These are phyloP conservation scores for Amphipoea oculea DNA, from an alignment of 2,888 invertebrate species.

Conservation along the genomic window DNA sequence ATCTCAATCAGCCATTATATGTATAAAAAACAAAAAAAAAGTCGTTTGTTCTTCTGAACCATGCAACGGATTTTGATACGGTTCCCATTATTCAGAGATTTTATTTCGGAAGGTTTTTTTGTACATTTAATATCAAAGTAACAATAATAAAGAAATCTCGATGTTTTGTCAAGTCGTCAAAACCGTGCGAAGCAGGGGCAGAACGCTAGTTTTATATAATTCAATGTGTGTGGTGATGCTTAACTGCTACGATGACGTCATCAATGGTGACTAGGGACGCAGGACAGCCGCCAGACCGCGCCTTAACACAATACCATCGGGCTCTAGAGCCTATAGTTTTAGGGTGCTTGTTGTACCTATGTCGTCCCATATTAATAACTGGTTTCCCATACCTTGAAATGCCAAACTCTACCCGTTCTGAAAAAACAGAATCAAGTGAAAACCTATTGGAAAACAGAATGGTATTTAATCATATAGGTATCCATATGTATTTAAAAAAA, in stretches of 20 bases:
- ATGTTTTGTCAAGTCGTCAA: background rate
- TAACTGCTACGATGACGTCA: constrained; percentile 21
- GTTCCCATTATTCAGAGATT: background rate
- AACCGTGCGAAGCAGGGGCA: background rate
- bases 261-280: constrained; percentile 48
- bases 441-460: background rate
- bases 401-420: constrained; percentile 30
- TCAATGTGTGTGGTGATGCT: constrained; percentile 26
- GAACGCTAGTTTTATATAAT: background rate
- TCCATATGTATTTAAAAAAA: background rate
- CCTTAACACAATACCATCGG: constrained; percentile 67
- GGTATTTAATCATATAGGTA: too few species aligned
- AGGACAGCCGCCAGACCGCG: constrained; percentile 68
- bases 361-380: constrained; percentile 40
- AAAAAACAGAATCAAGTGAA: constrained; percentile 12
- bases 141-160: background rate
- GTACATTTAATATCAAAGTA: background rate
- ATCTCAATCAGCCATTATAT: background rate
- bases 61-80: background rate
- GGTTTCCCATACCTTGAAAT: constrained; percentile 45
- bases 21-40: background rate
- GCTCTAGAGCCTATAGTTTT: constrained; percentile 56
- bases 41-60: background rate
- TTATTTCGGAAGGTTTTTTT: background rate
- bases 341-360: constrained; percentile 54